A percentile compares a stretch with the other conserved stretches of the same genome.
Evolutionary conservation across 1,140 invertebrate genomes (phyloP).

Genomic region (Phymorhynchus buccinoides): DNA sequence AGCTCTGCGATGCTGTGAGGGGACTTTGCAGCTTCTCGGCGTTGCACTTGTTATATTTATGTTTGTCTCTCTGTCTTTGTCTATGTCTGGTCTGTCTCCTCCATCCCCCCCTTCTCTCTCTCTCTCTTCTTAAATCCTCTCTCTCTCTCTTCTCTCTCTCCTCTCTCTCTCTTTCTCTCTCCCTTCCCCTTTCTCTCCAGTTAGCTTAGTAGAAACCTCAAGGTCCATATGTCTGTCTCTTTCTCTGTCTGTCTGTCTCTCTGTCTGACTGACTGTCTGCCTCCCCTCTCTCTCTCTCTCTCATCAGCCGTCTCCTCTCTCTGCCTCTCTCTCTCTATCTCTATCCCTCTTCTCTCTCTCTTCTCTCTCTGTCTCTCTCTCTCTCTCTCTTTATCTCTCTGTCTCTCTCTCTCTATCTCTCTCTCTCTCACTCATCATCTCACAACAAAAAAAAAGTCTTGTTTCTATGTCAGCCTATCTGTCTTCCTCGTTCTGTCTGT

Average conservation of each 20-base stretch:
- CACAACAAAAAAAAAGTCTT: not conserved
- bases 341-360: not conserved
- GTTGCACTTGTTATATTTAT: too few relatives aligned
- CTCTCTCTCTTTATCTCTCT: conserved; percentile 6
- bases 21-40: too few relatives aligned
- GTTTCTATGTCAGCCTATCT: not conserved
- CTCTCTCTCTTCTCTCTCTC: not conserved
- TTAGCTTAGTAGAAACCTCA: not conserved
- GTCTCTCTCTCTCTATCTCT: not conserved
- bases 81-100: not conserved
- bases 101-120: not conserved
- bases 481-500: not conserved
- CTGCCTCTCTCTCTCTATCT: not conserved
- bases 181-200: not conserved
- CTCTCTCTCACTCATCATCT: not conserved
- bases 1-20: too few relatives aligned
- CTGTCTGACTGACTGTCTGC: not conserved
- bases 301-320: too few relatives aligned
- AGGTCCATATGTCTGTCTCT: too few relatives aligned
- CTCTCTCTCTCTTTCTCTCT: not conserved
- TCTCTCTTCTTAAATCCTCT: conserved; percentile 6
- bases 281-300: conserved; percentile 8
- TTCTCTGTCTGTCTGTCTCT: too few relatives aligned
- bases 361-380: not conserved
- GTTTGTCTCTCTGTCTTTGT: not conserved